Base-by-base conservation (phyloP, 2,113 vertebrate genomes). In the Ploceus nigricollis region DNA sequence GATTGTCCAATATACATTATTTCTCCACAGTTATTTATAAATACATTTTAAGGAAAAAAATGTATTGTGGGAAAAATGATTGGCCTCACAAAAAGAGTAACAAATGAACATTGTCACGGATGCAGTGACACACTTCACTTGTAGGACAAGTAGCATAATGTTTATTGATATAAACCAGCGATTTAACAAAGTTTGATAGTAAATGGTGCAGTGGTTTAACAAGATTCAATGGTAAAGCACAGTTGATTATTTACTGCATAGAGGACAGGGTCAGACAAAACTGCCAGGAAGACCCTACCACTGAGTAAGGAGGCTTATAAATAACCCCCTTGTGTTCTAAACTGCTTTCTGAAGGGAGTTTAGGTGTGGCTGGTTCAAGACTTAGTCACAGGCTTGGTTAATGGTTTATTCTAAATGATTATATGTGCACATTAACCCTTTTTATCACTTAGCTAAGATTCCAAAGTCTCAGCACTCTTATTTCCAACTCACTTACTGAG, bases 11-110 rank as follows among this genome's bases (percentile, higher is more conserved):
- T 75, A 82, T 79, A 68, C 11, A 19, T 93, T 94, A 89, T 93
- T 96, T 95, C 33, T 93, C 42, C 37, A 66, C 31, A 89, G 48
- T 73, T 87, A 84, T 86, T 92, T 87, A 86, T 87, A 95, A 92
- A 91, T 94, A 93, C 17, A 37, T 93, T 83, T 70, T 50, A 57
- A 87, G 42, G 3, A 7, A 56, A 76, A 72, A 19, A 53, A 14
- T 4, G 3, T 33, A 57, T 30, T 39, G 23, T 69, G 68, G 37
- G 56, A 77, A 94, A 93, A 80, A 61, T 2, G 0, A 44, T 73
- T 73, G 13, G 15, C 47, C 82, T 95, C 64, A 48, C 33, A 66
- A 73, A 73, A 86, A 44, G 64, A 77, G 22, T 64, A 80, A 77
- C 5, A 90, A 93, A 88, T 66, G 37, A 53, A 50, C 42, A 6